Base-by-base conservation (phyloP, 2,888 invertebrate genomes). In the Nemoura dubitans region DNA sequence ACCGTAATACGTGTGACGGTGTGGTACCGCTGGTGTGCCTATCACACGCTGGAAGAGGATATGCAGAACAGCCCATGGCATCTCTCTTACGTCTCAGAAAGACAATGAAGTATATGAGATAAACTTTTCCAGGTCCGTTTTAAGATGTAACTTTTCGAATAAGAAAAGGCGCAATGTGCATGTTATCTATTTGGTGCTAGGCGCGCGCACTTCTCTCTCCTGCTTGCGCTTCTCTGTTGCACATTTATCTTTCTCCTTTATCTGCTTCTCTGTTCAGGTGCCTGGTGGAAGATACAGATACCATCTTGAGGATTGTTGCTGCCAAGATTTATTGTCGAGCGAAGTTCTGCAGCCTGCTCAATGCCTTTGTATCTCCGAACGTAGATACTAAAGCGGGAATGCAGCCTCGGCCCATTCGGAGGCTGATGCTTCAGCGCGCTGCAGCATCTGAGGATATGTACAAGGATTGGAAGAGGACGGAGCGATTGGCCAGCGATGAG, bases 301-400 rank as follows among this genome's bases (percentile, higher is more conserved):
- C 86, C 88, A 88, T 88, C 88, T 87, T 85, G 88, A 88, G 88
- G 88, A 88, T 88, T 88, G 88, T 88, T 88, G 86, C 88, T 87
- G 87, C 83, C 85, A 85, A 87, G 88, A 88, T 88, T 88, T 88
- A 88, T 88, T 87, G 87, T 84, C 86, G 43, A 86, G 30, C 78
- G 43, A 59, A 76, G 77, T 85, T 59, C 78, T 30, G 76, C 29
- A 77, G 76, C 36, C 76, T 78, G 85, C 14, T 21, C n/a, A n/a
- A n/a, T 27, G 59, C 76, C 85, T 85, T 59, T 28, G 85, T 85
- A 59, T 85, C 76, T 85, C 76, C 43, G 26, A 27, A 28, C 78
- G 78, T 26, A 78, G 78, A 78, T 78, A 78, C 27, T 27, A 28
- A 28, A 78, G 78, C 59, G 59, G 59, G 59, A 59, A 59, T 59